Conservation (phyloP, 1,140 invertebrate species). For the Radopholus similis region DNA sequence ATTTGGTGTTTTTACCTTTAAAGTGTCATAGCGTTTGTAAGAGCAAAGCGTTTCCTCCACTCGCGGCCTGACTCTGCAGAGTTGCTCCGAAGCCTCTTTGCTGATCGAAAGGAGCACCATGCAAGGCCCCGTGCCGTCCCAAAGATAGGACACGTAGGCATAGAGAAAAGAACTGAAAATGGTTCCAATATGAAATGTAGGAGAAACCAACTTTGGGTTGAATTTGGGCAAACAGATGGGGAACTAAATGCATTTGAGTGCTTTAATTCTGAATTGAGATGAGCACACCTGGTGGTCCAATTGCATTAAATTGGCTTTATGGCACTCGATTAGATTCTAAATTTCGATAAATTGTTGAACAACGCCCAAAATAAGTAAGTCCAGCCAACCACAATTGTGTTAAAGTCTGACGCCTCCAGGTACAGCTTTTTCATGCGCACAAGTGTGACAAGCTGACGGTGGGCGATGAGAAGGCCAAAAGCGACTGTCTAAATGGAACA, state of each 20-base stretch:
- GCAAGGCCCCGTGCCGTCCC: constrained; percentile 44
- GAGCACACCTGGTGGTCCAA: constrained; percentile 22
- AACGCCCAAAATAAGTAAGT: not conserved
- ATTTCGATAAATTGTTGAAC: not conserved
- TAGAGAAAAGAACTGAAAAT: constrained; percentile 34
- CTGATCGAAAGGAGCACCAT: constrained; percentile 33
- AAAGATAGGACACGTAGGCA: constrained; percentile 48
- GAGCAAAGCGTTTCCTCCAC: constrained; percentile 21
- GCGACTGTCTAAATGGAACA: constrained; percentile 32
- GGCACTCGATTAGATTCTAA: constrained; percentile 47
- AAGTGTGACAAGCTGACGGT: constrained; percentile 41
- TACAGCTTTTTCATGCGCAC: constrained; percentile 43
- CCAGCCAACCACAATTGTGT: constrained; percentile 30
- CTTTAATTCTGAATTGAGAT: not conserved
- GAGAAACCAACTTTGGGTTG: constrained; percentile 32
- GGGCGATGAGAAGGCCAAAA: constrained; percentile 42
- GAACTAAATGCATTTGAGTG: constrained; percentile 33
- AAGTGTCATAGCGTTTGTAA: constrained; percentile 28
- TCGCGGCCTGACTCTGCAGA: constrained; percentile 24
- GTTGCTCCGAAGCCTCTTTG: constrained; percentile 23
- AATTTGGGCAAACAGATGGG: constrained; percentile 45
- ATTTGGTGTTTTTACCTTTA: too few species aligned
- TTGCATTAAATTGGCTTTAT: constrained; percentile 29
- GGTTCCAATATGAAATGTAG: not conserved
- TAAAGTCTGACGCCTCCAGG: constrained; percentile 40